Evolutionary conservation across 2,113 vertebrate species (phyloP).

Genomic region (Catharus bicknelli): DNA sequence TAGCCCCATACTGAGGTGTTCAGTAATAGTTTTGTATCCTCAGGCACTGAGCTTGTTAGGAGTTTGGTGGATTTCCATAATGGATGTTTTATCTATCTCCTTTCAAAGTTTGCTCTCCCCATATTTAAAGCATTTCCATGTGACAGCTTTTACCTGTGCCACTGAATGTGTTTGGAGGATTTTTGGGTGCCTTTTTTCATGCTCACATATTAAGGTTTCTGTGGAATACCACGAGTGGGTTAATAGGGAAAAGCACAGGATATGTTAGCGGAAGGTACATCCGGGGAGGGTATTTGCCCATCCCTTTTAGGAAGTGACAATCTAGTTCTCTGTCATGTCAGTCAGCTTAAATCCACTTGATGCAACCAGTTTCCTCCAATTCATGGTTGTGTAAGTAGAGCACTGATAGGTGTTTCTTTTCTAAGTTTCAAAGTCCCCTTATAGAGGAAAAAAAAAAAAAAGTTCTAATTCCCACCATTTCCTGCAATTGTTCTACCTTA

Average conservation of each 20-base stretch:
- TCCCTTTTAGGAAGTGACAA: constrained; percentile 73
- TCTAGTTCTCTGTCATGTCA: constrained; percentile 69
- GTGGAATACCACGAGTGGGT: constrained; percentile 9
- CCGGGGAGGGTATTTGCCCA: constrained; percentile 71
- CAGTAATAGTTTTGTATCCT: background rate
- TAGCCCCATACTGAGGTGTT: background rate
- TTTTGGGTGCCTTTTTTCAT: background rate
- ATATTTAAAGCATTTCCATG: background rate
- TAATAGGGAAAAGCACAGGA: constrained; percentile 63
- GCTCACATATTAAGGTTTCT: background rate
- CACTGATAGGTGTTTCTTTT: constrained; percentile 66
- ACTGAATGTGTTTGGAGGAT: background rate
- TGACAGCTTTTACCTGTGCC: background rate
- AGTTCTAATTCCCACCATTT: constrained; percentile 76
- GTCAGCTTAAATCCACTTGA: constrained; percentile 65
- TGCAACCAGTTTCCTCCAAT: constrained; percentile 75
- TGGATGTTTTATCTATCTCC: background rate
- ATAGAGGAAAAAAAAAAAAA: constrained; percentile 68
- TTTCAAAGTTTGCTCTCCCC: background rate
- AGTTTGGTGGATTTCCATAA: background rate
- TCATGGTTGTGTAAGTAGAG: constrained; percentile 70
- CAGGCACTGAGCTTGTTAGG: background rate
- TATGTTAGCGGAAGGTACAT: constrained; percentile 73
- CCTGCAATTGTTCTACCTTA: constrained; percentile 82
- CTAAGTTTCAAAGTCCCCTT: constrained; percentile 71